Evolutionary conservation across 2,113 vertebrate species (phyloP).

Genomic region (Paratilapia polleni): DNA sequence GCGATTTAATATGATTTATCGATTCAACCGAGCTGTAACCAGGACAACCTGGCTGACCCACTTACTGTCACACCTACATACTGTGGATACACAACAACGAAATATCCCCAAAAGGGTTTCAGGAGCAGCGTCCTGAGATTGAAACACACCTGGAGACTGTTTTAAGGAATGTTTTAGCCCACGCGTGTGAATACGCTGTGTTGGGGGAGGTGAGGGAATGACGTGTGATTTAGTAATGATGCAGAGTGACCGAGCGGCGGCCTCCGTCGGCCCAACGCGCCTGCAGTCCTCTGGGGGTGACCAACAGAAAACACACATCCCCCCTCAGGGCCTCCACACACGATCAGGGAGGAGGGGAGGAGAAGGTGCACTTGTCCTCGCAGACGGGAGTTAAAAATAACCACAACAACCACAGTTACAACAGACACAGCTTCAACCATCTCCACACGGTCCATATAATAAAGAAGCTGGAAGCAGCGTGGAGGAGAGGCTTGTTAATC

Average conservation of each 20-base stretch:
- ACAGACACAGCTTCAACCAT: constrained; percentile 13
- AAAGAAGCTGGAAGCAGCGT: constrained; percentile 38
- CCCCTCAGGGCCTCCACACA: constrained; percentile 23
- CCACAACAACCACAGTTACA: constrained; percentile 24
- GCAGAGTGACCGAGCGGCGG: constrained; percentile 16
- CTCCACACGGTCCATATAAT: constrained; percentile 3
- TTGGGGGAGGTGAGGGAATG: not conserved
- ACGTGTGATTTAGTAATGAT: constrained; percentile 33
- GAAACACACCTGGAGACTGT: not conserved
- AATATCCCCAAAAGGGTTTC: not conserved
- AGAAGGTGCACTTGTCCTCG: constrained; percentile 44
- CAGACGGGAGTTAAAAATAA: constrained; percentile 69
- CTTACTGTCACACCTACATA: constrained; percentile 39
- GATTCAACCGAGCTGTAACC: constrained; percentile 54
- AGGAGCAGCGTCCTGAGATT: not conserved
- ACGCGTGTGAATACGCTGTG: not conserved
- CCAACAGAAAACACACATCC: constrained; percentile 25
- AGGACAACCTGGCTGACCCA: constrained; percentile 62
- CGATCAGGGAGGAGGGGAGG: constrained; percentile 22
- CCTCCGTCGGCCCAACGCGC: not conserved
- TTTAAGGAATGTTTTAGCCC: not conserved
- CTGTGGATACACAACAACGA: constrained; percentile 1
- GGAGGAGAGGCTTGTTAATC: constrained; percentile 9
- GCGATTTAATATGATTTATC: constrained; percentile 50
- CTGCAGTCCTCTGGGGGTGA: constrained; percentile 27